phyloP scores from a whole-genome alignment of 2,888 invertebrate genomes.

The Agrotis puta region DNA sequence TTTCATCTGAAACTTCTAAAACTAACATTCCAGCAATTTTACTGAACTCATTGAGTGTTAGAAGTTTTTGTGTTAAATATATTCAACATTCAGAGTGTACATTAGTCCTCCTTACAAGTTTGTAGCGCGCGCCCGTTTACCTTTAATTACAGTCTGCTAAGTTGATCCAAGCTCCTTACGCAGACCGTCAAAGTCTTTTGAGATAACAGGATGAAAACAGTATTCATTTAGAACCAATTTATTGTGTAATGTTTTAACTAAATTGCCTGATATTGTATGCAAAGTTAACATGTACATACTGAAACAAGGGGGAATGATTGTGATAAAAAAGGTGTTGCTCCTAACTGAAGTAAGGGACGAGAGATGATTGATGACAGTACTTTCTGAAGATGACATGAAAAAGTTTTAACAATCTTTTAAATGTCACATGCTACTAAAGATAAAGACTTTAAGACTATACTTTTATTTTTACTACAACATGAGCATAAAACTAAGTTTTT shows the following conservation, averaged over 20 bases:
- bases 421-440: neutral
- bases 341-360: too few relatives aligned
- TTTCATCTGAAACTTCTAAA: conserved; percentile 21
- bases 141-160: conserved; percentile 29
- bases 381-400: neutral
- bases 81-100: conserved; percentile 34
- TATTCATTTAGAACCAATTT: conserved; percentile 5
- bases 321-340: too few relatives aligned
- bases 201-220: neutral
- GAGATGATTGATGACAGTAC: neutral
- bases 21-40: conserved; percentile 16
- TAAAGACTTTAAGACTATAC: neutral
- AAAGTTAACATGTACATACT: neutral
- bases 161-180: conserved; percentile 18
- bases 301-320: too few relatives aligned
- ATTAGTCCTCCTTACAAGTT: conserved; percentile 46
- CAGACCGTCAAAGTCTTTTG: conserved; percentile 47
- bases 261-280: neutral
- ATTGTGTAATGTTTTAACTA: neutral
- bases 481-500: conserved; percentile 6
- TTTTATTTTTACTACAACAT: conserved; percentile 3
- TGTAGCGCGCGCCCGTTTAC: conserved; percentile 36
- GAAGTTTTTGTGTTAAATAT: conserved; percentile 19
- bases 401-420: neutral
- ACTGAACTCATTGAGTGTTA: conserved; percentile 20